phyloP scores from a whole-genome alignment of 2,113 vertebrate species.

The Caretta caretta region DNA sequence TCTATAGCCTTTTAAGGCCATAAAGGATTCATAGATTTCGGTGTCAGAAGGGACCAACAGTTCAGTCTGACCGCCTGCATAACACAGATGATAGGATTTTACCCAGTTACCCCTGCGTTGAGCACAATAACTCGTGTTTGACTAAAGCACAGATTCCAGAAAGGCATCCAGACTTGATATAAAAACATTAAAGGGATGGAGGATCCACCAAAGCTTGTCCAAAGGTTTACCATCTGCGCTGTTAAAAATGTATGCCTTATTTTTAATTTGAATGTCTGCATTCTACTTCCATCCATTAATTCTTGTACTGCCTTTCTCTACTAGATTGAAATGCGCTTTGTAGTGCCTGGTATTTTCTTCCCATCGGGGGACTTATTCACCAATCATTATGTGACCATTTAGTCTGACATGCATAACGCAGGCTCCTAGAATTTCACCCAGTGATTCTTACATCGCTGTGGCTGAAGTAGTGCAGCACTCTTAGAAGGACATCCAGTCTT shows the following conservation, averaged over 20 bases:
- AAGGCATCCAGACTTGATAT: not conserved
- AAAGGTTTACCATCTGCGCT: not conserved
- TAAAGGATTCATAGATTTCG: not conserved
- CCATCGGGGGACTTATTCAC: not conserved
- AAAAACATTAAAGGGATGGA: not conserved
- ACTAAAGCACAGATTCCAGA: not conserved
- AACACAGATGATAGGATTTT: not conserved
- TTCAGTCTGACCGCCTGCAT: accelerated
- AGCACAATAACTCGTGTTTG: not conserved
- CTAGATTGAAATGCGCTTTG: not conserved
- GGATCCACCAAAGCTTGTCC: not conserved
- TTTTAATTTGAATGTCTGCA: not conserved
- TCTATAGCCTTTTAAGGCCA: not conserved
- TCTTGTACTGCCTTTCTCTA: not conserved
- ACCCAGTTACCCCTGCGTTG: not conserved
- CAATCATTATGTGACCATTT: not conserved
- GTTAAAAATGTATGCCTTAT: not conserved
- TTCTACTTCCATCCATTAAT: not conserved
- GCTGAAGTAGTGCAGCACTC: not conserved
- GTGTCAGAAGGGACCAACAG: not conserved
- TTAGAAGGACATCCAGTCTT: not conserved
- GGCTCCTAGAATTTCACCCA: not conserved
- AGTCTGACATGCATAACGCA: not conserved
- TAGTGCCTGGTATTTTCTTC: not conserved
- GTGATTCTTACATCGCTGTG: not conserved